Percentiles rank a stretch among this genome's conserved stretches.
phyloP scores from a whole-genome alignment of 2,888 invertebrate species.

The Scotopteryx bipunctaria region DNA sequence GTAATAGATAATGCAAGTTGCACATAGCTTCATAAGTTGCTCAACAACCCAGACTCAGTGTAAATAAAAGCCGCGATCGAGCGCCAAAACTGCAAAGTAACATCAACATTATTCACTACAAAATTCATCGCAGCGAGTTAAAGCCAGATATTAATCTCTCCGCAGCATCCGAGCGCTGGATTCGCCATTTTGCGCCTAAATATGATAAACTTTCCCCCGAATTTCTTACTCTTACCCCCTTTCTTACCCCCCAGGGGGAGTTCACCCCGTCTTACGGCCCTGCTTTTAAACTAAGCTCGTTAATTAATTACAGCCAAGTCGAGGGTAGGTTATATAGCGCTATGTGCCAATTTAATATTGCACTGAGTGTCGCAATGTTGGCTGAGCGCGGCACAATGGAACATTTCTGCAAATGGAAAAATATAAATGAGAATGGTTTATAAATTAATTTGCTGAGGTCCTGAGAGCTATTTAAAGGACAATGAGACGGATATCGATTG shows the following conservation, averaged over 20 bases:
- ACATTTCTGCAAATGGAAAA: conserved; percentile 28
- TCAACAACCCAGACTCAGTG: background rate
- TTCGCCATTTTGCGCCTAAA: conserved; percentile 84
- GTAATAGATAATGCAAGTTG: too few relatives aligned
- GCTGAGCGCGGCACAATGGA: conserved; percentile 29
- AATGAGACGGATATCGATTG: too few relatives aligned
- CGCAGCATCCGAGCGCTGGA: conserved; percentile 79
- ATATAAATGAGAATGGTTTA: conserved; percentile 14
- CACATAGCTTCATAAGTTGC: too few relatives aligned
- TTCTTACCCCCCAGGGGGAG: conserved; percentile 64
- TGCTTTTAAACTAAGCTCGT: conserved; percentile 85
- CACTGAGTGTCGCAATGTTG: conserved; percentile 48
- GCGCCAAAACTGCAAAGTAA: conserved; percentile 65
- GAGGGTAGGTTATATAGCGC: conserved; percentile 74
- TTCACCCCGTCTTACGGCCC: conserved; percentile 79
- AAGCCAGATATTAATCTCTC: conserved; percentile 81
- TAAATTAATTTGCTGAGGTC: conserved; percentile 13
- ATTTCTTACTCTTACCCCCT: conserved; percentile 75
- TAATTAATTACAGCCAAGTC: conserved; percentile 84
- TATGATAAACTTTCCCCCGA: conserved; percentile 84
- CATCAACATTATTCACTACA: conserved; percentile 74
- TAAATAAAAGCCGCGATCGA: conserved; percentile 20
- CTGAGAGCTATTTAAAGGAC: too few relatives aligned
- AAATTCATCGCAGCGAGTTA: conserved; percentile 80
- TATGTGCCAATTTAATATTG: conserved; percentile 80